Base-by-base conservation (phyloP, 2,888 invertebrate species). In the Auanema freiburgensis region DNA sequence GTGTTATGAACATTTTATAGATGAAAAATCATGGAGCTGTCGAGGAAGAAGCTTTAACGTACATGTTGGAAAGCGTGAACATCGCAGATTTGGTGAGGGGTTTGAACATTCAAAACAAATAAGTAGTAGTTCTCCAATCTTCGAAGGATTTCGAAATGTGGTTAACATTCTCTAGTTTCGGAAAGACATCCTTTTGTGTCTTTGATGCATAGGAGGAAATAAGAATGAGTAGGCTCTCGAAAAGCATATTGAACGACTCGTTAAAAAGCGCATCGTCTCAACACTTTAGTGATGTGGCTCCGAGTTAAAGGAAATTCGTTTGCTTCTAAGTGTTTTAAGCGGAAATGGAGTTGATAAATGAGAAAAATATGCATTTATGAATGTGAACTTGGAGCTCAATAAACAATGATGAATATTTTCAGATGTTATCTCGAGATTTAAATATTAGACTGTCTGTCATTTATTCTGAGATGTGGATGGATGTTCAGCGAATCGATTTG, bases 381-480 rank as follows among this genome's bases (percentile, higher is more conserved):
- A 46, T 21, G 46, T 46, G 21, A 16, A 18, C 21, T 16, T 1
- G 21, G 1, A 16, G 5, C 16, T 14, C 55, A 55, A 41, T 33
- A 33, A 33, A 33, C 33, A 33, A 33, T 33, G 33, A 33, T 33
- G 33, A 33, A 33, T 33, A 18, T 12, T 55, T 86, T 1, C 88
- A 93, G 93, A 93, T 93, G 85, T 92, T 92, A 87, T 91, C 93
- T 71, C 71, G 78, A 6, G 92, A 92, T 65, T 88, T 97, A 80
- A 93, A 92, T 86, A 93, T 96, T 57, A 88, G 95, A 75, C 92
- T 97, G 54, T 92, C 94, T 12, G 90, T 97, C 78, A 92, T 94
- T 66, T 96, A 96, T 87, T 91, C 94, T 85, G 96, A 97, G 87
- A 92, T 94, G 63, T 97, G 97, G 97, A 91, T 91, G 86, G 91